These are phyloP conservation scores for Strigamia maritima DNA, from an alignment of 2,888 invertebrate species.

Conservation along the genomic window DNA sequence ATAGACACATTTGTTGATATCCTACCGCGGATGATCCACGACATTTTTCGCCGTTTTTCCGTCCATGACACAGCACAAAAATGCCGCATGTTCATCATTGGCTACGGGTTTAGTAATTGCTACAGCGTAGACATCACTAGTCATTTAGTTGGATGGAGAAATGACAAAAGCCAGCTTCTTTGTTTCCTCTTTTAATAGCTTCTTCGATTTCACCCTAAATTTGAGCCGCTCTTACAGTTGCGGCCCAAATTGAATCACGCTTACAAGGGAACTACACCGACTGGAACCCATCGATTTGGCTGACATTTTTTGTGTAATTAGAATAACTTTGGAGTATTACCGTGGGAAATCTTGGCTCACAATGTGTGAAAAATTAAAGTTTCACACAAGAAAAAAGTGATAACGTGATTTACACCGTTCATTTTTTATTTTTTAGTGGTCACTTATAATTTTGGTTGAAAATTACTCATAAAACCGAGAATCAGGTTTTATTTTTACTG, in stretches of 20 bases:
- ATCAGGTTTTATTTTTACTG: no score
- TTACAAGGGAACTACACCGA: conserved; percentile 15
- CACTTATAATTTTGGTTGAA: no score
- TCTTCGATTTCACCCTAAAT: conserved; percentile 5
- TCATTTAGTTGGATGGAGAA: conserved; percentile 11
- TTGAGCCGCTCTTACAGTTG: not conserved
- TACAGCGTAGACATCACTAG: conserved; percentile 1
- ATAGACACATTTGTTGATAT: conserved; percentile 32
- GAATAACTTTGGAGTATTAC: not conserved
- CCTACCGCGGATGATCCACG: conserved; percentile 31
- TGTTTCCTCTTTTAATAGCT: conserved; percentile 24
- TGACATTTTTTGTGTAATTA: not conserved
- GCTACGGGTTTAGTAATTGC: conserved; percentile 12
- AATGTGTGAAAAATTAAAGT: not conserved
- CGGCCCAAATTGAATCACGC: conserved; percentile 10
- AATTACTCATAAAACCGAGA: no score
- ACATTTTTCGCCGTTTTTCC: conserved; percentile 21
- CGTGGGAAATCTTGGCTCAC: not conserved
- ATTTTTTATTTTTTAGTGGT: no score
- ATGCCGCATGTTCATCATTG: conserved; percentile 16
- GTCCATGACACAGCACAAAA: conserved; percentile 10
- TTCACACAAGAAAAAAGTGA: not conserved
- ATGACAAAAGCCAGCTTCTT: not conserved
- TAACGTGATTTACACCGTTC: not conserved
- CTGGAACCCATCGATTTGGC: not conserved